Conservation (phyloP, 2,888 invertebrate species). For the Polyommatus icarus region DNA sequence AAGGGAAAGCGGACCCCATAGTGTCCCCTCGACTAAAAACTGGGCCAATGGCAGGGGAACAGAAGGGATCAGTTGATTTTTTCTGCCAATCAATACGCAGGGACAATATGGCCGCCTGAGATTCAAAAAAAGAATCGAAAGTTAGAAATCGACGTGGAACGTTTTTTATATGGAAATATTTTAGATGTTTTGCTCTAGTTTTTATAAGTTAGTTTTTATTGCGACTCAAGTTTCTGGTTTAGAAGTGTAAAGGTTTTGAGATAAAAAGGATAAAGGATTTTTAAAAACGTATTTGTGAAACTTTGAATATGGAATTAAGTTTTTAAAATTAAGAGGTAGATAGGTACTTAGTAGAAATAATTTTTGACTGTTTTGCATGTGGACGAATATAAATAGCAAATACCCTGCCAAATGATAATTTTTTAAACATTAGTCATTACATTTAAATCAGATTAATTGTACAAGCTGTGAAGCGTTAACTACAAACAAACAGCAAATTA, state of each 20-base stretch:
- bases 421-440: no score
- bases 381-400: no score
- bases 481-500: no score
- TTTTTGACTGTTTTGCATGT: no score
- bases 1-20: slow-evolving; percentile 68
- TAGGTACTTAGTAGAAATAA: no score
- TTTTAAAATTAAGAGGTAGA: no score
- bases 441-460: no score
- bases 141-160: slow-evolving; percentile 23
- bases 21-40: slow-evolving; percentile 71
- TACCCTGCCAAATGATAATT: no score
- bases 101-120: slow-evolving; percentile 70
- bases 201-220: background rate
- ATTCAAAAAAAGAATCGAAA: slow-evolving; percentile 19
- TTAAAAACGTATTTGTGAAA: background rate
- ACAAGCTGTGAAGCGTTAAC: no score
- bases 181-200: slow-evolving; percentile 22
- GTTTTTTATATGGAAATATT: slow-evolving; percentile 25
- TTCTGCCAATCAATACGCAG: slow-evolving; percentile 74
- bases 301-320: background rate
- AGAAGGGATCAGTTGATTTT: slow-evolving; percentile 69
- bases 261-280: background rate
- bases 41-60: slow-evolving; percentile 74
- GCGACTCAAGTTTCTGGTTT: background rate
- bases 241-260: background rate